A percentile compares a stretch with the other conserved stretches of the same genome.
These are phyloP conservation scores for Drosophila yakuba DNA, from an alignment of 1,140 invertebrate genomes.

Conservation along the genomic window DNA sequence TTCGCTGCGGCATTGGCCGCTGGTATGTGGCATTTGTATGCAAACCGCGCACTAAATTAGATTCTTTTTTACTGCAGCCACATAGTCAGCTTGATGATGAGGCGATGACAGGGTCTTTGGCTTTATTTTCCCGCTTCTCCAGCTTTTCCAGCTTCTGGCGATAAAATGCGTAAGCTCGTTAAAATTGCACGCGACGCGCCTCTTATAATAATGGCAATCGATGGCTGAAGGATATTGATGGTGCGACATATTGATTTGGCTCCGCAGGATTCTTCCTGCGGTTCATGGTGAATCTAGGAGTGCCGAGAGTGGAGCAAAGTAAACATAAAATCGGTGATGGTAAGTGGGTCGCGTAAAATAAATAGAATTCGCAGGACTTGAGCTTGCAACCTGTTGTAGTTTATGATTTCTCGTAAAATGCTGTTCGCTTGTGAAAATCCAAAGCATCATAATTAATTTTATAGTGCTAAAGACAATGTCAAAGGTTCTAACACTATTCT, in stretches of 20 bases:
- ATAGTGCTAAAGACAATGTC: neutral
- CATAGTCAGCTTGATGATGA: slow-evolving; percentile 64
- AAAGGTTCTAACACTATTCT: neutral
- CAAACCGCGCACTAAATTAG: slow-evolving; percentile 83
- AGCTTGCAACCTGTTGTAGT: slow-evolving; percentile 24
- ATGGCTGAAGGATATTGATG: slow-evolving; percentile 33
- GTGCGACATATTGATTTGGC: slow-evolving; percentile 66
- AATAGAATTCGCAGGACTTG: slow-evolving; percentile 7
- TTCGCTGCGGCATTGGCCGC: slow-evolving; percentile 19
- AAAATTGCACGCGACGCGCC: slow-evolving; percentile 78
- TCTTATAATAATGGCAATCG: slow-evolving; percentile 74
- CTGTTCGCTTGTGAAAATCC: neutral
- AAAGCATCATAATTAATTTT: neutral
- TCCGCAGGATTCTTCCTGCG: slow-evolving; percentile 29
- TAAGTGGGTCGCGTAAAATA: slow-evolving; percentile 2
- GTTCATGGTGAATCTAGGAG: slow-evolving; percentile 12
- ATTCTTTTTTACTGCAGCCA: slow-evolving; percentile 80
- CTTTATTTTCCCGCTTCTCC: slow-evolving; percentile 19
- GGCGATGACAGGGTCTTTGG: slow-evolving; percentile 26
- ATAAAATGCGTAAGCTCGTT: slow-evolving; percentile 83
- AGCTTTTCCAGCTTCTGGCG: slow-evolving; percentile 29
- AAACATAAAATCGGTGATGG: slow-evolving; percentile 36
- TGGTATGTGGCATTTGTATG: slow-evolving; percentile 68
- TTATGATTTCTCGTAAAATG: neutral
- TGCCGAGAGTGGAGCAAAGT: slow-evolving; percentile 20